A percentile compares a stretch with the other conserved stretches of the same genome.
Conservation (phyloP, 2,797 vertebrate species). For the Macrochelys suwanniensis region DNA sequence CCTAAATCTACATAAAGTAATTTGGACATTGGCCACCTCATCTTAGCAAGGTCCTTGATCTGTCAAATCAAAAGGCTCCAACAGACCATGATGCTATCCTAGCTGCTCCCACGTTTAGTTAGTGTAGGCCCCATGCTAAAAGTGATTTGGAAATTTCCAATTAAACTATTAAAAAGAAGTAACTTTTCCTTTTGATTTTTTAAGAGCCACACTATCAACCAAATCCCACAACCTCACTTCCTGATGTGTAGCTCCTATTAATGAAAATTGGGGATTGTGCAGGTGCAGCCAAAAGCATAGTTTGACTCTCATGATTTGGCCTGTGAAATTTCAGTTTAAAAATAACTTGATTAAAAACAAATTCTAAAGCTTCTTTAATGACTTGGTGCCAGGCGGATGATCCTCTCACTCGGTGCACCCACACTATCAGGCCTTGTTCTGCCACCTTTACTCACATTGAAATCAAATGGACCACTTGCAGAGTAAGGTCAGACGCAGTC, state of each 20-base stretch:
- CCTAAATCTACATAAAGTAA: background rate
- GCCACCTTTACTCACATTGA: background rate
- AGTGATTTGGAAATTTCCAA: background rate
- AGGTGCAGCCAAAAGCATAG: background rate
- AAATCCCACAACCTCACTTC: background rate
- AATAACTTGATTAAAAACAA: background rate
- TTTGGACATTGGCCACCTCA: background rate
- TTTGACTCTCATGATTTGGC: background rate
- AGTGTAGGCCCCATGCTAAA: background rate
- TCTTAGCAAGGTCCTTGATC: background rate
- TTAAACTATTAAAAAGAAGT: background rate
- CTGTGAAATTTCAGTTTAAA: background rate
- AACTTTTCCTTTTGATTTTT: background rate
- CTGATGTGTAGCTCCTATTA: background rate
- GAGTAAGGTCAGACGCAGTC: background rate
- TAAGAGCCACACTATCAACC: background rate
- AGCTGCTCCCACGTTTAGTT: background rate
- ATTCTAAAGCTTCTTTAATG: slow-evolving; percentile 9
- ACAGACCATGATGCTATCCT: background rate
- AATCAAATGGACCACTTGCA: background rate
- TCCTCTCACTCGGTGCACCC: slow-evolving; percentile 48
- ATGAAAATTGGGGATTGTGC: background rate
- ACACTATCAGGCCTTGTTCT: background rate
- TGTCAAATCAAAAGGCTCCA: background rate
- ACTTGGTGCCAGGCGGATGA: background rate